Evolutionary conservation across 2,797 vertebrate genomes (phyloP), one percentile per base, ranked within the genome.

Genomic region (Enteromius mattozi): DNA sequence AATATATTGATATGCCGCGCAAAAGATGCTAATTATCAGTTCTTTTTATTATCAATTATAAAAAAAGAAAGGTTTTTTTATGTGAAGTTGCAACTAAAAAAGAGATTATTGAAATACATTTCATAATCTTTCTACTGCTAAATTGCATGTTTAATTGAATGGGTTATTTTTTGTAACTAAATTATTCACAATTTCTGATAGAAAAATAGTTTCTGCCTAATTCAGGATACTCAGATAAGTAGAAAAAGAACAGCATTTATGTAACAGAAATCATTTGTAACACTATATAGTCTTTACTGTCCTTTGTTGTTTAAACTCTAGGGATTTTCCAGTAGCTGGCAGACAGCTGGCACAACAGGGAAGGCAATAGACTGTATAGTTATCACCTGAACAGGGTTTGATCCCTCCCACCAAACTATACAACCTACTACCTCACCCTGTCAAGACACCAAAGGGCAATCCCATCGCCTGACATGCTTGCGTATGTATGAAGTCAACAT

Each of bases 361-460:
- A 97, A 97, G 96, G 96, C 96, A 97, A 97, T 97, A 97, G 96
- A 97, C 95, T 97, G 96, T 97, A 97, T 97, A 97, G 96, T 97
- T 97, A 97, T 97, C 95, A 96, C 96, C 96, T 94, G 95, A 96
- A 94, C 93, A 94, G 96, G 96, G 95, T 94, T 84, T 91, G 92
- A 92, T 95, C 95, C 96, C 96, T 96, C 95, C 95, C 96, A 96
- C 95, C 95, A 97, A 97, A 97, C 96, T 97, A 97, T 97, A 97
- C 96, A 97, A 97, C 96, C 96, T 97, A 97, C 96, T 97, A 97
- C 96, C 96, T 97, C 96, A 97, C 94, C 96, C 94, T 92, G 94
- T 90, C 85, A 92, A 89, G 92, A 89, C 91, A 92, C 91, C 80
- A 85, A 85, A 86, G 86, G 88, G 78, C 84, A 85, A 56, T 80